These are phyloP conservation scores for Grantiella picta DNA, from an alignment of 2,113 vertebrate species.

Conservation along the genomic window DNA sequence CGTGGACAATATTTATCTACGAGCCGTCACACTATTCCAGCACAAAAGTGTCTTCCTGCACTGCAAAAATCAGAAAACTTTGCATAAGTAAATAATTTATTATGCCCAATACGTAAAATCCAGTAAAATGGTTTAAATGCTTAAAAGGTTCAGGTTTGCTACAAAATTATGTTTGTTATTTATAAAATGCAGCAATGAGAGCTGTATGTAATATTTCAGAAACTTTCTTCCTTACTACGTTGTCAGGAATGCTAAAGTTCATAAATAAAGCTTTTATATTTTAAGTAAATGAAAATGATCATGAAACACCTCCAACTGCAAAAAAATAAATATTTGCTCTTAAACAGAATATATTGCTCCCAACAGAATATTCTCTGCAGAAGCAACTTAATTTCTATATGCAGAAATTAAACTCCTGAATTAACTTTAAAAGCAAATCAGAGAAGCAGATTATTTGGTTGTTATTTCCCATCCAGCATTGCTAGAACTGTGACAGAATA, in stretches of 20 bases:
- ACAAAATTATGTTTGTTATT: neutral
- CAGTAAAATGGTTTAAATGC: neutral
- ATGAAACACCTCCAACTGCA: neutral
- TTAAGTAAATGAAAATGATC: neutral
- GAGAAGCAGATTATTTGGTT: neutral
- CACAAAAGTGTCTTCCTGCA: conserved; percentile 9
- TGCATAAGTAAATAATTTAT: neutral
- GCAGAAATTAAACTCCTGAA: neutral
- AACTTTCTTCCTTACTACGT: neutral
- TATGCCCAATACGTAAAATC: neutral
- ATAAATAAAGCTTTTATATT: neutral
- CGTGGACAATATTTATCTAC: neutral
- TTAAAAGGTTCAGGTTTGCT: neutral
- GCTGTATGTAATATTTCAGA: neutral
- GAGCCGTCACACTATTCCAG: neutral
- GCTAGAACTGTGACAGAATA: neutral
- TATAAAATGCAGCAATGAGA: neutral
- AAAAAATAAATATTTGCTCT: neutral
- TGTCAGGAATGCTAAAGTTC: neutral
- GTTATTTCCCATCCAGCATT: neutral
- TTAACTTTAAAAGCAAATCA: neutral
- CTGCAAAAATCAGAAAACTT: neutral
- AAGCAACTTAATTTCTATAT: neutral
- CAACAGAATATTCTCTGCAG: neutral
- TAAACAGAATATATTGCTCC: neutral